phyloP scores from a whole-genome alignment of 2,113 vertebrate genomes.

The Rhea americana region DNA sequence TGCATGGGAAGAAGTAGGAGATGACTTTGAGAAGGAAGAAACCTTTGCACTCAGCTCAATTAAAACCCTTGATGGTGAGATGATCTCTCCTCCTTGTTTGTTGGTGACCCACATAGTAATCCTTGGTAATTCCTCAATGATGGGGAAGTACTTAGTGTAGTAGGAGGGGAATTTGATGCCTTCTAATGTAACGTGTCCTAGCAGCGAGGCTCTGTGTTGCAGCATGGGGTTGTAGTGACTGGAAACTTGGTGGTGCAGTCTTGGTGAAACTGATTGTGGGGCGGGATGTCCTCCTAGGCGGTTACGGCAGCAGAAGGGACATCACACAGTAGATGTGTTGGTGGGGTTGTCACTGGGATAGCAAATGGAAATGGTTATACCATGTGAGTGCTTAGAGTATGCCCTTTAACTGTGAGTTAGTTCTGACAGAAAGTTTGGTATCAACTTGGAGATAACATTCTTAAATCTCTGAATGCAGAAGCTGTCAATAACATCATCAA shows the following conservation, averaged over 20 bases:
- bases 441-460: not conserved
- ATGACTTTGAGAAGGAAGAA: constrained; percentile 95
- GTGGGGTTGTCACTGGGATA: not conserved
- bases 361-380: not conserved
- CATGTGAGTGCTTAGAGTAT: not conserved
- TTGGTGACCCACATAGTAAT: not conserved
- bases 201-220: not conserved
- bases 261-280: not conserved
- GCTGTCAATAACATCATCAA: constrained; percentile 93
- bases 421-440: not conserved
- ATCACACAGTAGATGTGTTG: not conserved
- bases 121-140: rapidly evolving
- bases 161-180: not conserved
- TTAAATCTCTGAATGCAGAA: constrained; percentile 77
- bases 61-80: constrained; percentile 91
- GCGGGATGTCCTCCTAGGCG: not conserved
- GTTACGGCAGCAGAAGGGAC: not conserved
- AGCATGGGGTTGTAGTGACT: not conserved
- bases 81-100: not conserved
- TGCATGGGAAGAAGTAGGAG: constrained; percentile 96
- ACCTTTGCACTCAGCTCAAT: constrained; percentile 94
- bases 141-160: not conserved
- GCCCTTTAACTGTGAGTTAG: not conserved
- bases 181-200: rapidly evolving
- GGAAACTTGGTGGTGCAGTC: not conserved